These are phyloP conservation scores for Lepidochitona cinerea DNA, from an alignment of 2,888 invertebrate species.

Conservation along the genomic window DNA sequence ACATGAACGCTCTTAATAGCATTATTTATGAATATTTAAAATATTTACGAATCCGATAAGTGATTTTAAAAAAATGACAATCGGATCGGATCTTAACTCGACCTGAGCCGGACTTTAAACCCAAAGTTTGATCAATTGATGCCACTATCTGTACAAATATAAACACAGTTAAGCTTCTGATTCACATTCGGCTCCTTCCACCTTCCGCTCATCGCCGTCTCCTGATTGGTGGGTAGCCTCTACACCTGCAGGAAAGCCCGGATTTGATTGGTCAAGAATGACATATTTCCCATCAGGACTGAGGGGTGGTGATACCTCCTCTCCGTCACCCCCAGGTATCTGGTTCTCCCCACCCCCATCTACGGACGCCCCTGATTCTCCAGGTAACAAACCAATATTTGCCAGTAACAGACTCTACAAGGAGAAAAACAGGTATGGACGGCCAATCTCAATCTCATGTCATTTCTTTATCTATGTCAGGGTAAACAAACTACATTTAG, in stretches of 20 bases:
- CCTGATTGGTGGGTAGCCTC: background rate
- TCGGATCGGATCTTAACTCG: too few species aligned
- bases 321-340: background rate
- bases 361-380: background rate
- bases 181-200: background rate
- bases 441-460: too few species aligned
- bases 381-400: background rate
- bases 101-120: too few species aligned
- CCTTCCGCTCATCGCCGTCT: background rate
- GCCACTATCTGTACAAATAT: too few species aligned
- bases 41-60: too few species aligned
- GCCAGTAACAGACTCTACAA: background rate
- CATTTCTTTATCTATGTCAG: too few species aligned
- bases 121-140: too few species aligned
- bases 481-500: too few species aligned
- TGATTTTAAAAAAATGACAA: too few species aligned
- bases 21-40: too few species aligned
- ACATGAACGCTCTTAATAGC: too few species aligned
- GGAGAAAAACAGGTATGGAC: background rate
- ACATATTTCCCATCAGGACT: slow-evolving; percentile 5
- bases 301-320: background rate
- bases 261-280: background rate
- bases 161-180: slow-evolving; percentile 1
- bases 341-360: background rate
- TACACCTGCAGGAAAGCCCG: background rate